phyloP scores from a whole-genome alignment of 2,113 vertebrate species.

The Macquaria australasica region DNA sequence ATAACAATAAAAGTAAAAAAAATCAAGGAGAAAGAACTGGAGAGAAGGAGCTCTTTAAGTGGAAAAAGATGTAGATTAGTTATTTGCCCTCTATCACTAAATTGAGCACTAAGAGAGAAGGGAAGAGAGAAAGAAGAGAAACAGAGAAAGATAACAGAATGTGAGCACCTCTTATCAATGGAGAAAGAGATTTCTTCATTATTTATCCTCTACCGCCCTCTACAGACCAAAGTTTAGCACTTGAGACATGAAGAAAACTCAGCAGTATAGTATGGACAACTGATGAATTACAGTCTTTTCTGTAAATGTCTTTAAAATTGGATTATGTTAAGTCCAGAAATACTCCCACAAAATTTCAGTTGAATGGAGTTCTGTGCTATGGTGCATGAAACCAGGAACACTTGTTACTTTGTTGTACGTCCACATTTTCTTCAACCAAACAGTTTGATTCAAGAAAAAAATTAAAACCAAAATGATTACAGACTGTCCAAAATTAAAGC shows the following conservation, averaged over 20 bases:
- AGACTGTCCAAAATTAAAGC: not conserved
- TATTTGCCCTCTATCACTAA: not conserved
- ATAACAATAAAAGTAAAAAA: not conserved
- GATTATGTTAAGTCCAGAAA: not conserved
- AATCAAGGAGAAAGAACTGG: not conserved
- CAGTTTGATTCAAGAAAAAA: not conserved
- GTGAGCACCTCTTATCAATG: no score
- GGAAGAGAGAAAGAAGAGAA: not conserved
- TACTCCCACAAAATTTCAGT: not conserved
- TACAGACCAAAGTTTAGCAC: not conserved
- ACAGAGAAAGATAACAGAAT: not conserved
- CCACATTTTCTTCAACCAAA: not conserved
- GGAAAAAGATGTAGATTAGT: not conserved
- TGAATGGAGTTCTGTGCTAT: not conserved
- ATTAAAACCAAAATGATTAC: not conserved
- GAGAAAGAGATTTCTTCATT: not conserved
- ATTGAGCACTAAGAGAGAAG: not conserved
- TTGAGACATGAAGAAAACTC: not conserved
- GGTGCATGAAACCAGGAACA: not conserved
- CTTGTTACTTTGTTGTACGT: not conserved
- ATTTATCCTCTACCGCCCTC: slow-evolving; percentile 31
- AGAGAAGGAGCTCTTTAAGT: not conserved
- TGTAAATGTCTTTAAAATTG: not conserved
- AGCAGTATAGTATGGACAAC: slow-evolving; percentile 70
- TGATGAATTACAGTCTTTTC: slow-evolving; percentile 22